Conservation (phyloP, 2,888 invertebrate genomes). For the Drosophila mercatorum region DNA sequence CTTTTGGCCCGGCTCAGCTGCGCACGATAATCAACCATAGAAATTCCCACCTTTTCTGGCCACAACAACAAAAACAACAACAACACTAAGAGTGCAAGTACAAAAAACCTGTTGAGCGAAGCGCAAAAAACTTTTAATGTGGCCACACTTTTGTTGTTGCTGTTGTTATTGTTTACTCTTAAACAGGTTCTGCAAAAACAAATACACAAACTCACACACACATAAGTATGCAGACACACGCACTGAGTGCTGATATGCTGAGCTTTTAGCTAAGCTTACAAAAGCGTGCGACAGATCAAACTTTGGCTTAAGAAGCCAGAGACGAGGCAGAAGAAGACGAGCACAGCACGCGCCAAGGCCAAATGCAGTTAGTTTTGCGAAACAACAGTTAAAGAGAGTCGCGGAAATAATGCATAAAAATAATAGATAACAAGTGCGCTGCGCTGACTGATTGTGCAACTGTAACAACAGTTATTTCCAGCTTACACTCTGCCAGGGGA, state of each 20-base stretch:
- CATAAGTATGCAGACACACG: neutral
- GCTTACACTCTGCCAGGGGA: constrained; percentile 14
- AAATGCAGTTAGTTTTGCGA: constrained; percentile 42
- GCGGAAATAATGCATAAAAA: constrained; percentile 45
- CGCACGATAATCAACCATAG: constrained; percentile 28
- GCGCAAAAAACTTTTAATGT: constrained; percentile 47
- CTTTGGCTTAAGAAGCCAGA: constrained; percentile 12
- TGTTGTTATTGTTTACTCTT: constrained; percentile 37
- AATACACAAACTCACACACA: constrained; percentile 19
- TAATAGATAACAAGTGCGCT: constrained; percentile 44
- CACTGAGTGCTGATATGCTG: constrained; percentile 37
- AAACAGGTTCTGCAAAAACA: constrained; percentile 65
- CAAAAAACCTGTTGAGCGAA: constrained; percentile 67
- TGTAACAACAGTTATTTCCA: constrained; percentile 58
- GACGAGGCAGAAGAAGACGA: constrained; percentile 3
- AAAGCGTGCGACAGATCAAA: constrained; percentile 32
- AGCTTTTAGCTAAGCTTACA: constrained; percentile 56
- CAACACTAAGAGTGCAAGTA: constrained; percentile 16
- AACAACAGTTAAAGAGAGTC: constrained; percentile 50
- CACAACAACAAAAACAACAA: constrained; percentile 1
- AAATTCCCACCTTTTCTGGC: constrained; percentile 47
- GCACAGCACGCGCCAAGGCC: constrained; percentile 54
- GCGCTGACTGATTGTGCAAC: constrained; percentile 50
- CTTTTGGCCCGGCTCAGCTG: constrained; percentile 3
- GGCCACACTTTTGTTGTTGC: constrained; percentile 26